These are phyloP conservation scores for Ceratothoa steindachneri DNA, from an alignment of 2,888 invertebrate genomes.

Conservation along the genomic window DNA sequence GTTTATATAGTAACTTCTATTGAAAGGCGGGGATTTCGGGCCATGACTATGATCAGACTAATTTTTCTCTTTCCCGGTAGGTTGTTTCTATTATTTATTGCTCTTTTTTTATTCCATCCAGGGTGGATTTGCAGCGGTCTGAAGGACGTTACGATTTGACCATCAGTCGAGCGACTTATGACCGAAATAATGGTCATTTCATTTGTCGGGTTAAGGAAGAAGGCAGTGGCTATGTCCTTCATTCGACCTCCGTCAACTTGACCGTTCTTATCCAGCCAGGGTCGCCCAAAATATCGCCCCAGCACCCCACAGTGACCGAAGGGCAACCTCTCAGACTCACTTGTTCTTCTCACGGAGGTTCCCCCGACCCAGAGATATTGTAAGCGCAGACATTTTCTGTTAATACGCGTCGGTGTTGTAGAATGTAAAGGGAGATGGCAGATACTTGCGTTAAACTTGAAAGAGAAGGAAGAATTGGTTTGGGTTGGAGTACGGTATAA, in stretches of 20 bases:
- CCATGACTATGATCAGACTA: no score
- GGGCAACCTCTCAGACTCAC: constrained; percentile 52
- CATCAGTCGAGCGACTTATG: constrained; percentile 83
- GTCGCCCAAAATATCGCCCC: constrained; percentile 71
- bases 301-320: constrained; percentile 75
- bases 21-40: no score
- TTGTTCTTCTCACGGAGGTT: constrained; percentile 75
- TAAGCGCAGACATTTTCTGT: constrained; percentile 51
- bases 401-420: background rate
- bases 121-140: constrained; percentile 71
- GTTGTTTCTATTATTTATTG: no score
- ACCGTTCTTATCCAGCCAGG: constrained; percentile 82
- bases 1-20: no score
- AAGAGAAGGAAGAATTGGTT: no score
- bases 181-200: constrained; percentile 83
- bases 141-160: constrained; percentile 82
- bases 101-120: constrained; percentile 54
- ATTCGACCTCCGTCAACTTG: constrained; percentile 75
- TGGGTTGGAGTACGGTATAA: background rate
- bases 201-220: constrained; percentile 71
- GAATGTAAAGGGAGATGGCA: background rate
- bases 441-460: background rate
- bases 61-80: no score
- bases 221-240: constrained; percentile 76
- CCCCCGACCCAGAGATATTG: constrained; percentile 81